A percentile compares a stretch with the other conserved stretches of the same genome.
phyloP scores from a whole-genome alignment of 2,888 invertebrate genomes.

The Leptodirus hochenwartii region DNA sequence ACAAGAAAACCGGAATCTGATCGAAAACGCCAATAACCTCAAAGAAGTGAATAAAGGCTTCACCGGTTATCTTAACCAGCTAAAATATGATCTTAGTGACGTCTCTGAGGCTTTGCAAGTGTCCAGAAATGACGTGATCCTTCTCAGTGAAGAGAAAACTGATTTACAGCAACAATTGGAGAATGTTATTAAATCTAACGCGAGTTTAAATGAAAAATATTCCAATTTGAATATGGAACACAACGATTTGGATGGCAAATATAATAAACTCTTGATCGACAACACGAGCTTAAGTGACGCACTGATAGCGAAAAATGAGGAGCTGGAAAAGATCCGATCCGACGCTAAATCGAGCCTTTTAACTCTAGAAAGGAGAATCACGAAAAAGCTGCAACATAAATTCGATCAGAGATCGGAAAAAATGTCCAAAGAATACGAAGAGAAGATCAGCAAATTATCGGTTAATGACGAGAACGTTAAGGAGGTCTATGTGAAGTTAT shows the following conservation, averaged over 20 bases:
- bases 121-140: background rate
- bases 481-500: slow-evolving; percentile 30
- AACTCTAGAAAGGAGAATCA: slow-evolving; percentile 20
- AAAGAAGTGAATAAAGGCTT: no score
- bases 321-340: slow-evolving; percentile 26
- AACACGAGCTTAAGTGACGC: background rate
- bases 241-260: background rate
- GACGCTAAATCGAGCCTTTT: slow-evolving; percentile 23
- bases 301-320: slow-evolving; percentile 5
- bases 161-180: no score
- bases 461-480: slow-evolving; percentile 16
- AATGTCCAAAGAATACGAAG: slow-evolving; percentile 17
- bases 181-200: background rate
- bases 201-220: background rate
- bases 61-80: no score
- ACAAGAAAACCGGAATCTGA: background rate
- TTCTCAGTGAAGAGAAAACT: background rate
- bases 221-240: slow-evolving; percentile 1
- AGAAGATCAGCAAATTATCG: slow-evolving; percentile 17
- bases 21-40: background rate
- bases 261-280: background rate
- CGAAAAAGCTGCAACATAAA: slow-evolving; percentile 16
- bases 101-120: slow-evolving; percentile 1
- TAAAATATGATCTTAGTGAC: background rate
- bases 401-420: slow-evolving; percentile 16